Conservation (phyloP, 2,888 invertebrate species). For the Drosophila helvetica region DNA sequence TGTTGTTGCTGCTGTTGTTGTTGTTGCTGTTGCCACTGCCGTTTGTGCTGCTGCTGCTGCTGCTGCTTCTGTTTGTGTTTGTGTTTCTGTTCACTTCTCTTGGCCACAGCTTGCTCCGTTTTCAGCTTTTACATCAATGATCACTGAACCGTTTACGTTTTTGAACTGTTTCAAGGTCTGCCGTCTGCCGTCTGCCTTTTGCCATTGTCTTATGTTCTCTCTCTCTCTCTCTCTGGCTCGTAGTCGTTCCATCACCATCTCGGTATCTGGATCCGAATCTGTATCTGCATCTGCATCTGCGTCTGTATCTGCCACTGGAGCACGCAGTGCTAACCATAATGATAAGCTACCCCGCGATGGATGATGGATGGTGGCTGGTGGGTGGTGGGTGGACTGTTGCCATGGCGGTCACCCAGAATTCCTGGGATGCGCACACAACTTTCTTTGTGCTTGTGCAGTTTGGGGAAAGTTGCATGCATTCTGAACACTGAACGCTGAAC, state of each 20-base stretch:
- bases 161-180: constrained; percentile 84
- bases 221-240: neutral
- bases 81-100: constrained; percentile 39
- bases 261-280: constrained; percentile 3
- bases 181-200: constrained; percentile 68
- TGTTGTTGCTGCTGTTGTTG: constrained; percentile 15
- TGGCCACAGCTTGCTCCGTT: constrained; percentile 57
- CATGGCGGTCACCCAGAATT: neutral
- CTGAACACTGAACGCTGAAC: constrained; percentile 55
- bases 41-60: constrained; percentile 7
- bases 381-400: too few species aligned
- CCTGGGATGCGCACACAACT: constrained; percentile 28
- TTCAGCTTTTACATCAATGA: constrained; percentile 81
- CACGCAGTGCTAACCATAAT: constrained; percentile 10
- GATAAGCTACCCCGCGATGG: neutral
- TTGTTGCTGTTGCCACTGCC: neutral
- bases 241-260: neutral
- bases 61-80: constrained; percentile 20
- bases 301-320: constrained; percentile 15
- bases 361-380: too few species aligned
- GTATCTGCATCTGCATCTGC: constrained; percentile 20
- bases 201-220: constrained; percentile 17
- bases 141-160: constrained; percentile 84
- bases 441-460: constrained; percentile 28
- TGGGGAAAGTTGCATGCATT: constrained; percentile 60